These are phyloP conservation scores for Botia almorhae DNA, from an alignment of 2,797 vertebrate genomes.

Conservation along the genomic window DNA sequence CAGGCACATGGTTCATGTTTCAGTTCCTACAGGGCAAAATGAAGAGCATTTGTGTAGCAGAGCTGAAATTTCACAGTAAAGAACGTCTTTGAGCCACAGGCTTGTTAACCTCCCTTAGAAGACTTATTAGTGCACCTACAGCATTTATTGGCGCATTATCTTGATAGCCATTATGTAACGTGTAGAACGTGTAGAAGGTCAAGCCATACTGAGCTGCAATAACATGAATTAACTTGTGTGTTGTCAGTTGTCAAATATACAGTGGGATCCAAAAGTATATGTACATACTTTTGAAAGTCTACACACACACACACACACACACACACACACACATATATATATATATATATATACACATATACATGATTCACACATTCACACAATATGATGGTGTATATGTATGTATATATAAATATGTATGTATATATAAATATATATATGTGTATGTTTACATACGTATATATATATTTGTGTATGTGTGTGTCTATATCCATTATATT, in stretches of 20 bases:
- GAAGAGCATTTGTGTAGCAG: conserved; percentile 14
- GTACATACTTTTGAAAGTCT: no score
- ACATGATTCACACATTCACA: no score
- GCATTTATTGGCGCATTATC: not conserved
- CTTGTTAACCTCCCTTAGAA: not conserved
- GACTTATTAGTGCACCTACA: not conserved
- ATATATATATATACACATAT: no score
- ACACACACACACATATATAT: no score
- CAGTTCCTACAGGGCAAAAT: conserved; percentile 21
- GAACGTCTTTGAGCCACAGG: conserved; percentile 8
- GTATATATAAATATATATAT: no score
- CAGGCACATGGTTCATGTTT: conserved; percentile 41
- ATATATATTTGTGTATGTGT: no score
- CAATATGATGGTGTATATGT: no score
- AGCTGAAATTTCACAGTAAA: conserved; percentile 14
- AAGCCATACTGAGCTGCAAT: not conserved
- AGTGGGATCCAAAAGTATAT: not conserved
- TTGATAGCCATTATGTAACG: conserved; percentile 4
- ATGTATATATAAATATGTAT: no score
- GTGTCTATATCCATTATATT: no score
- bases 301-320: no score
- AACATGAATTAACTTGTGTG: not conserved
- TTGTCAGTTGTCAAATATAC: not conserved
- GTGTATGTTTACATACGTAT: no score
- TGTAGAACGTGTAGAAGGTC: no score